A percentile compares a stretch with the other conserved stretches of the same genome.
Conservation (phyloP, 1,140 invertebrate genomes). For the Homarus americanus region DNA sequence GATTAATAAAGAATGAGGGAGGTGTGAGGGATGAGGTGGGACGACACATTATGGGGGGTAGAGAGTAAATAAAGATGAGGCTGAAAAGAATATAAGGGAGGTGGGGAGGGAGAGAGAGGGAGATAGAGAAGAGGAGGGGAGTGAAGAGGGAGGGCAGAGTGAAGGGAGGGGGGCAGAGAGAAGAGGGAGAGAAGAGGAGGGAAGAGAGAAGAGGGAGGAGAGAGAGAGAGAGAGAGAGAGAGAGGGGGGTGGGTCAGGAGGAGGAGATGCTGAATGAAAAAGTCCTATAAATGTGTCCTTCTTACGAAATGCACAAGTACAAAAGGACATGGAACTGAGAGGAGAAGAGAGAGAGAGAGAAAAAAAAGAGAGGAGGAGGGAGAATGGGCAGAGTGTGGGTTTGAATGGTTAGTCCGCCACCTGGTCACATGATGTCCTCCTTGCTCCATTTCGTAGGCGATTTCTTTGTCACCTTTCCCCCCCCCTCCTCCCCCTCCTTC, state of each 20-base stretch:
- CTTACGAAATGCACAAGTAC: conserved; percentile 66
- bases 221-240: background rate
- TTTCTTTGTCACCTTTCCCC: conserved; percentile 46
- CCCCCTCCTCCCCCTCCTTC: no score
- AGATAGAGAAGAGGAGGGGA: background rate
- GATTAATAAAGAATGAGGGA: conserved; percentile 47
- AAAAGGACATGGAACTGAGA: conserved; percentile 61
- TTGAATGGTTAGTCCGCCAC: conserved; percentile 64
- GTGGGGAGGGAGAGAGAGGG: background rate
- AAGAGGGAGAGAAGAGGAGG: background rate
- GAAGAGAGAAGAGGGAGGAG: background rate
- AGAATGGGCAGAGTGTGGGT: conserved; percentile 42
- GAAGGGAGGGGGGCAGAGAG: background rate
- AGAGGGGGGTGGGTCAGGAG: background rate
- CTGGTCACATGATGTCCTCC: conserved; percentile 59
- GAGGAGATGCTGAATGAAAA: conserved; percentile 41
- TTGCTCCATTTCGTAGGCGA: conserved; percentile 41
- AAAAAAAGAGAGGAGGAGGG: conserved; percentile 23
- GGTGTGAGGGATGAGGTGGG: conserved; percentile 17
- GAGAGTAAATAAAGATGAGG: conserved; percentile 30
- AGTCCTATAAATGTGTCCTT: conserved; percentile 63
- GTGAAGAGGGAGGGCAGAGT: background rate
- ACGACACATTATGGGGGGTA: conserved; percentile 18
- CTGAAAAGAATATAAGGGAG: conserved; percentile 31
- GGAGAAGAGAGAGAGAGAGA: conserved; percentile 8